Evolutionary conservation across 2,888 invertebrate genomes (phyloP), one percentile per base, ranked within the genome.

Genomic region (Tyria jacobaeae): DNA sequence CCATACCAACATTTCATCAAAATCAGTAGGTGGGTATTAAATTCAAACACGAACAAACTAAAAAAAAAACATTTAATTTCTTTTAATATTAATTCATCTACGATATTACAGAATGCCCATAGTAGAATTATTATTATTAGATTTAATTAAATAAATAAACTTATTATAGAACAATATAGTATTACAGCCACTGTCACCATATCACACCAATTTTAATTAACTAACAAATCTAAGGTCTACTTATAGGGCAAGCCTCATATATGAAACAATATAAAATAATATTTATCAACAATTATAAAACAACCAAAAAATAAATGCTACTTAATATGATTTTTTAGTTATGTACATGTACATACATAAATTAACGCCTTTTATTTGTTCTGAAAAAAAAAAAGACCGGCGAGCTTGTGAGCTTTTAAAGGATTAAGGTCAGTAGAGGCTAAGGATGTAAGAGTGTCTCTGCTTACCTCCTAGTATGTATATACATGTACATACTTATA

Each of bases 151-250:
- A 27, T 58, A 58, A 47, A 54, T 55, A 60, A 51, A 52, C 50
- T 39, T 31, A 52, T 17, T 34, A 49, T 35, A 35, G 1, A 10
- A 21, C 10, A 47, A 48, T 34, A 49, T n/a, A 51, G 44, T 56
- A 41, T 55, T 41, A 56, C 50, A 61, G 21, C 50, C 55, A 56
- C 56, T 51, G 50, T 61, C 51, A 56, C 35, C 44, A 51, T 56
- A 51, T 52, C 56, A 56, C 61, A 61, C 51, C 56, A 47, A 61
- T 35, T 37, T 25, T 25, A n/a, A 39, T 31, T 17, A 49, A 17
- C 21, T 34, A 60, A 55, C 41, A 25, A 27, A 31, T 34, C n/a
- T 51, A n/a, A 4, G 34, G 21, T 21, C n/a, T 34, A 51, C 3
- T 9, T 35, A 35, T 21, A 51, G 34, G 34, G 35, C 34, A 51